Base-by-base conservation (phyloP, 2,797 vertebrate genomes). In the Pipistrellus pipistrellus region DNA sequence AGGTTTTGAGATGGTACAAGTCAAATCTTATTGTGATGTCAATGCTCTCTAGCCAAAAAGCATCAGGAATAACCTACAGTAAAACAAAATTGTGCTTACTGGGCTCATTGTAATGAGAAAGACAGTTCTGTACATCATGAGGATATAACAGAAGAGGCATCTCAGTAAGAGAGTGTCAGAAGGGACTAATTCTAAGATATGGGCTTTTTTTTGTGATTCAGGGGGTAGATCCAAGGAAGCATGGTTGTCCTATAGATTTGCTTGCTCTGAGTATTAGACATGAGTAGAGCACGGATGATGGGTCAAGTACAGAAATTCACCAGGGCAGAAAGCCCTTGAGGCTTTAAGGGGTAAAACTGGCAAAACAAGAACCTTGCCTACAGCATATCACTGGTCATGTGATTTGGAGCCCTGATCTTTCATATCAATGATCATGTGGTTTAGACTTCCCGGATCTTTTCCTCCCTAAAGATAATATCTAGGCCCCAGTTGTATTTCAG, bases 11-110 rank as follows among this genome's bases (percentile, higher is more conserved):
- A 8, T 85, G 51, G 59, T 78, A 53, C 32, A 80, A 9, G 11
- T 88, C 38, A 80, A 81, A 71, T 83, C n/a, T 83, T 83, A 86
- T 62, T 94, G 23, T 76, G 12, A 64, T 77, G 25, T 85, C 44
- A 90, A 18, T 62, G 64, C 8, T 44, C 46, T 86, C 38, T 18
- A 62, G 27, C 14, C n/a, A 92, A 66, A 92, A 44, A 84, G 30
- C 18, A 32, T 86, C 27, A 90, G 35, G 20, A 88, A 64, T 23
- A n/a, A 87, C 18, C 13, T 77, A 11, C 23, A 51, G 21, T 41
- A 94, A 62, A 84, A 91, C 18, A 93, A 66, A 78, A 30, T 66
- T 83, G 27, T 25, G 48, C 30, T 90, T 81, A 48, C 6, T 81
- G 41, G n/a, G 21, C 10, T 92, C 66, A 15, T 12, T 88, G 3